These are phyloP conservation scores for Campoletis raptor DNA, from an alignment of 2,888 invertebrate species.

Conservation along the genomic window DNA sequence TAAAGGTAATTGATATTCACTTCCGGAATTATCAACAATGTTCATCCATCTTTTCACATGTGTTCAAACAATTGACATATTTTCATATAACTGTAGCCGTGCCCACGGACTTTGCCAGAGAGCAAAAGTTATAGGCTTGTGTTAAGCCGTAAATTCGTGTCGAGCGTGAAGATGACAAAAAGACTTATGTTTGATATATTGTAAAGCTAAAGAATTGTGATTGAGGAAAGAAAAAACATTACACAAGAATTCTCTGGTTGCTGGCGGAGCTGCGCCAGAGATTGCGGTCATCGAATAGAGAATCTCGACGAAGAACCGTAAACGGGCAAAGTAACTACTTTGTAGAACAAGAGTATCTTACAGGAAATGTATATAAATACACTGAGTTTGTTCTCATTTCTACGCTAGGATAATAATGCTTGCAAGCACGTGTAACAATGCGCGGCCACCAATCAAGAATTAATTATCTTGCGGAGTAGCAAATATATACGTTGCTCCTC, in stretches of 20 bases:
- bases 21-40: too few species aligned
- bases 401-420: slow-evolving; percentile 65
- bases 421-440: slow-evolving; percentile 59
- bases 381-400: slow-evolving; percentile 69
- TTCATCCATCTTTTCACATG: neutral
- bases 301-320: slow-evolving; percentile 62
- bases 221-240: slow-evolving; percentile 36
- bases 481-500: slow-evolving; percentile 74
- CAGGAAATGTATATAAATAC: neutral
- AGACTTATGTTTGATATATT: slow-evolving; percentile 39
- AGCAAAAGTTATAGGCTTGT: slow-evolving; percentile 25
- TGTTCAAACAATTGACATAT: neutral
- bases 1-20: neutral
- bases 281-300: slow-evolving; percentile 63
- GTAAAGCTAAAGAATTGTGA: slow-evolving; percentile 30
- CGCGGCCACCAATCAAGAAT: slow-evolving; percentile 80
- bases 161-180: slow-evolving; percentile 47
- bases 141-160: slow-evolving; percentile 21
- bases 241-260: slow-evolving; percentile 46
- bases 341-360: slow-evolving; percentile 21
- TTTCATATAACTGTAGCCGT: neutral
- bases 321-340: slow-evolving; percentile 45
- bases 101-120: neutral
- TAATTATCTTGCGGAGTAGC: slow-evolving; percentile 81
- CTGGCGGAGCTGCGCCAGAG: slow-evolving; percentile 47